Percentiles rank a stretch among this genome's conserved stretches.
phyloP scores from a whole-genome alignment of 2,888 invertebrate species.

The Myathropa florea region DNA sequence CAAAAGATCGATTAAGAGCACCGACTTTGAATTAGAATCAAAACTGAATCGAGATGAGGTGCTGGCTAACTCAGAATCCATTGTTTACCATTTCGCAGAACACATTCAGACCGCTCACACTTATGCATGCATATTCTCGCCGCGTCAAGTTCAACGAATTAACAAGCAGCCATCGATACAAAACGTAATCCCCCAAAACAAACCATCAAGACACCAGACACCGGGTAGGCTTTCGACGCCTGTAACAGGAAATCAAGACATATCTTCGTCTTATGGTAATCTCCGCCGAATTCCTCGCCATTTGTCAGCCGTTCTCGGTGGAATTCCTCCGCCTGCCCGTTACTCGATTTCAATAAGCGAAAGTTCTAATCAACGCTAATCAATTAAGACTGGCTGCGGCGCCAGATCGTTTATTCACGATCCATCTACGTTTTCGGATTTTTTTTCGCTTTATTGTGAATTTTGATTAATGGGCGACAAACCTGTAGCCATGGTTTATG shows the following conservation, averaged over 20 bases:
- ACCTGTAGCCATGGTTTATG: neutral
- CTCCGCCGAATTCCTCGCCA: neutral
- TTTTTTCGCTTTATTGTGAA: neutral
- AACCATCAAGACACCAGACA: neutral
- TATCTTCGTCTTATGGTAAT: neutral
- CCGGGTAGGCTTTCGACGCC: neutral
- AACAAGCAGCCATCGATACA: neutral
- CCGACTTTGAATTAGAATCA: neutral
- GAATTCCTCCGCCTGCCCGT: neutral
- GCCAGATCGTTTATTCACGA: constrained; percentile 3
- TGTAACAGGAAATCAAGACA: neutral
- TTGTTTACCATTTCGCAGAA: neutral
- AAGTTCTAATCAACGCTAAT: constrained; percentile 8
- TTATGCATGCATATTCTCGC: too few species aligned
- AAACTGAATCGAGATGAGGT: neutral
- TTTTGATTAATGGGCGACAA: neutral
- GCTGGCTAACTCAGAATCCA: neutral
- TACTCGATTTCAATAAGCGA: constrained; percentile 4
- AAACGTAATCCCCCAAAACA: neutral
- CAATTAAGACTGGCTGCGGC: neutral
- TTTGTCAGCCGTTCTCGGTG: neutral
- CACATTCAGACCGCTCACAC: neutral
- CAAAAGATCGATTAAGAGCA: neutral
- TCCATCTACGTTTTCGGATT: neutral
- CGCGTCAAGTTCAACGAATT: neutral